Percentiles rank a stretch among this genome's conserved stretches.
phyloP scores from a whole-genome alignment of 2,797 vertebrate genomes.

The Sardinella longiceps region DNA sequence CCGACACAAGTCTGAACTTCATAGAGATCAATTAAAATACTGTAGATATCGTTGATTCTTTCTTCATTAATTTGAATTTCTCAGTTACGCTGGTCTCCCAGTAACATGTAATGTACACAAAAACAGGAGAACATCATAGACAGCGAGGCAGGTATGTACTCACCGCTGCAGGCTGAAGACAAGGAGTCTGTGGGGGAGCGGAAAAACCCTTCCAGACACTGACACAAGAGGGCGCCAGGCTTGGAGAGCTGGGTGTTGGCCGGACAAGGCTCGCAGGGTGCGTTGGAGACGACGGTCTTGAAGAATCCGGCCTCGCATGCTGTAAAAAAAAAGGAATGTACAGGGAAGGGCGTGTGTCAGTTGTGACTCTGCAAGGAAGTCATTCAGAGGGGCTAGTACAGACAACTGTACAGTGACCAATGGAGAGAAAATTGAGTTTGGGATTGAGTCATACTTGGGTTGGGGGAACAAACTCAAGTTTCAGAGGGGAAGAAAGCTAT shows the following conservation, averaged over 20 bases:
- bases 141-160: constrained; percentile 54
- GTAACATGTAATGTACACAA: not conserved
- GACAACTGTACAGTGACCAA: not conserved
- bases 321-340: constrained; percentile 64
- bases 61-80: too few relatives aligned
- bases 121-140: not conserved
- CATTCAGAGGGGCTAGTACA: not conserved
- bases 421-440: not conserved
- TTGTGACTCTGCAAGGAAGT: not conserved
- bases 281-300: constrained; percentile 74
- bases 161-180: constrained; percentile 83
- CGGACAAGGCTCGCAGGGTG: constrained; percentile 81
- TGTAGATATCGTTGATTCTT: too few relatives aligned
- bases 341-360: constrained; percentile 44
- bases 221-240: constrained; percentile 75
- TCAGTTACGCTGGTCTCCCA: not conserved
- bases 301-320: constrained; percentile 87
- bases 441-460: not conserved
- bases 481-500: not conserved
- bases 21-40: too few relatives aligned
- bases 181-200: constrained; percentile 76
- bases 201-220: constrained; percentile 85
- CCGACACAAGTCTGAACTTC: not conserved
- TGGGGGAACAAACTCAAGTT: not conserved
- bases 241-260: constrained; percentile 77